A percentile compares a stretch with the other conserved stretches of the same genome.
These are phyloP conservation scores for Spheniscus mendiculus DNA, from an alignment of 2,113 vertebrate species.

Conservation along the genomic window DNA sequence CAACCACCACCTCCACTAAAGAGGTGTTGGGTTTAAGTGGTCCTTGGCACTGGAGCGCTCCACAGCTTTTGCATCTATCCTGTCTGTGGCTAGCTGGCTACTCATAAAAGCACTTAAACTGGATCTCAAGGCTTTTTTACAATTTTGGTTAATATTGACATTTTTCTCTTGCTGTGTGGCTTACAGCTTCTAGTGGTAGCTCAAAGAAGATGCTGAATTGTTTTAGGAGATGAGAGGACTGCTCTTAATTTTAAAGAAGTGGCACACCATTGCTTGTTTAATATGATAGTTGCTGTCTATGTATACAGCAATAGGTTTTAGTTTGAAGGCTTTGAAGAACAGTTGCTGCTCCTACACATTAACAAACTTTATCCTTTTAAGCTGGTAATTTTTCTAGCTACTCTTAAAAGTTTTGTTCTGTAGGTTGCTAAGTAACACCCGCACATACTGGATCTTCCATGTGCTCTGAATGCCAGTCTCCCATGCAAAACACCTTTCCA, in stretches of 20 bases:
- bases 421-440: conserved; percentile 58
- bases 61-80: neutral
- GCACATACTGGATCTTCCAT: conserved; percentile 3
- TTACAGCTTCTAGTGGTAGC: neutral
- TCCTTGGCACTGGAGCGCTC: neutral
- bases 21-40: neutral
- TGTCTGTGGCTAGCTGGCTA: neutral
- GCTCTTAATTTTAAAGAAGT: neutral
- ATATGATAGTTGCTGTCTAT: neutral
- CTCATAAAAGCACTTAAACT: neutral
- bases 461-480: conserved; percentile 38
- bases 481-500: conserved; percentile 59
- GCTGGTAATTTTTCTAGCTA: neutral
- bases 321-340: neutral
- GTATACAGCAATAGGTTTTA: neutral
- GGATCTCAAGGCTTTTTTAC: no score
- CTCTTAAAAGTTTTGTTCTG: conserved; percentile 20
- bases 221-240: neutral
- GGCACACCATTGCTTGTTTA: neutral
- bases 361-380: conserved; percentile 12
- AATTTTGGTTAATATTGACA: neutral
- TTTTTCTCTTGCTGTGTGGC: neutral
- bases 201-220: neutral
- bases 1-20: neutral
- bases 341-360: neutral